Conservation (phyloP, 2,888 invertebrate species). For the Pomacea canaliculata region DNA sequence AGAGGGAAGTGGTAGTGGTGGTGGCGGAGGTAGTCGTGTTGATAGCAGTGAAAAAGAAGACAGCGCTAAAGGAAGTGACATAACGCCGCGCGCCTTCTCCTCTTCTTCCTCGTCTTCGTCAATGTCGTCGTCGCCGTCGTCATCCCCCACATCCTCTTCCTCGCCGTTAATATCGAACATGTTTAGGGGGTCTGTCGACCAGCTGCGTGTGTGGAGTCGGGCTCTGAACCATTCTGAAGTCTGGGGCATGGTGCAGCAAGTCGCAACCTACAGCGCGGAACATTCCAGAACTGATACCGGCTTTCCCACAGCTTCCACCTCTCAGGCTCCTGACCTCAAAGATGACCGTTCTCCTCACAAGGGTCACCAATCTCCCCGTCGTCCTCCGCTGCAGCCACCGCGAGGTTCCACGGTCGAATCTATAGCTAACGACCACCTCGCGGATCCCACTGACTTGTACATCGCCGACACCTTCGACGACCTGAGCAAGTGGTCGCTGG, state of each 20-base stretch:
- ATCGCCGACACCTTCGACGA: slow-evolving; percentile 43
- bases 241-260: slow-evolving; percentile 32
- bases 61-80: too few species aligned
- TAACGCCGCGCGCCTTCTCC: too few species aligned
- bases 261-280: not conserved
- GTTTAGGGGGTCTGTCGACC: slow-evolving; percentile 54
- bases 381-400: not conserved
- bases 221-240: slow-evolving; percentile 49
- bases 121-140: not conserved
- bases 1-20: not conserved
- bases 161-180: not conserved
- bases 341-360: not conserved
- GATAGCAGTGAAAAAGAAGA: slow-evolving; percentile 10
- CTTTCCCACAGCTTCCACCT: not conserved
- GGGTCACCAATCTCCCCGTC: not conserved
- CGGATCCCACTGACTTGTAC: slow-evolving; percentile 15
- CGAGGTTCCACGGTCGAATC: not conserved
- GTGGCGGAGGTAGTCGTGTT: not conserved
- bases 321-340: not conserved
- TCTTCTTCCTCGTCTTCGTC: too few species aligned
- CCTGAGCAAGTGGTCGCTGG: slow-evolving; percentile 41
- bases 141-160: not conserved
- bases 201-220: slow-evolving; percentile 47
- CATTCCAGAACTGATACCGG: not conserved
- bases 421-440: too few species aligned